Evolutionary conservation across 2,797 vertebrate species (phyloP).

Genomic region (Ctenosaura bakeri): DNA sequence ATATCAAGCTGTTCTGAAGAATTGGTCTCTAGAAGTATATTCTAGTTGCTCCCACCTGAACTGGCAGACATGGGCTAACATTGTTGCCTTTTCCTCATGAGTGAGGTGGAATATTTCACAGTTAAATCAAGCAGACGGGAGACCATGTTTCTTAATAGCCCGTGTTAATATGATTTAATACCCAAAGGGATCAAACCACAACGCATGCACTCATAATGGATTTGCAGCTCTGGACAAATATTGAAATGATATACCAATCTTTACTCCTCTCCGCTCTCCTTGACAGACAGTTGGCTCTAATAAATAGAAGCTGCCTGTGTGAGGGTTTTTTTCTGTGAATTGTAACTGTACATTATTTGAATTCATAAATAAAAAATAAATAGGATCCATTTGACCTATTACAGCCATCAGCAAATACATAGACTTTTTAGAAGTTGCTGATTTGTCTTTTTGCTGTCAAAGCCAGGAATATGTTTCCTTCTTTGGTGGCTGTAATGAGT

Average conservation of each 20-base stretch:
- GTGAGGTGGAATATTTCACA: slow-evolving; percentile 19
- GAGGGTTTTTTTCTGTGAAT: slow-evolving; percentile 23
- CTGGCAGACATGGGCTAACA: slow-evolving; percentile 12
- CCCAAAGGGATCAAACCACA: neutral
- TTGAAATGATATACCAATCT: slow-evolving; percentile 1
- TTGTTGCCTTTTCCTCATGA: neutral
- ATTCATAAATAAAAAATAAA: slow-evolving; percentile 37
- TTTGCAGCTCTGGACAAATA: slow-evolving; percentile 16
- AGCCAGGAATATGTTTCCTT: slow-evolving; percentile 33
- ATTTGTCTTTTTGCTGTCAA: neutral
- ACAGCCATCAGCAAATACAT: slow-evolving; percentile 25
- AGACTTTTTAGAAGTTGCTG: slow-evolving; percentile 34
- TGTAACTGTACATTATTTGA: slow-evolving; percentile 21
- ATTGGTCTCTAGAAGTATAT: neutral
- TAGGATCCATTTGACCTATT: slow-evolving; percentile 29
- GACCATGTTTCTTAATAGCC: slow-evolving; percentile 9
- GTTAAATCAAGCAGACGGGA: slow-evolving; percentile 27
- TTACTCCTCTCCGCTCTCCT: too few relatives aligned
- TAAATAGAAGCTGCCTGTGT: slow-evolving; percentile 23
- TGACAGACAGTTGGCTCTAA: neutral
- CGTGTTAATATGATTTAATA: slow-evolving; percentile 40
- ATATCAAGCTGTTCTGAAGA: neutral
- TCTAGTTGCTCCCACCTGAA: neutral
- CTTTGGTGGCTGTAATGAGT: slow-evolving; percentile 43
- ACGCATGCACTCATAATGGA: neutral